Conservation (phyloP, 2,113 vertebrate genomes). For the Carassius carassius region DNA sequence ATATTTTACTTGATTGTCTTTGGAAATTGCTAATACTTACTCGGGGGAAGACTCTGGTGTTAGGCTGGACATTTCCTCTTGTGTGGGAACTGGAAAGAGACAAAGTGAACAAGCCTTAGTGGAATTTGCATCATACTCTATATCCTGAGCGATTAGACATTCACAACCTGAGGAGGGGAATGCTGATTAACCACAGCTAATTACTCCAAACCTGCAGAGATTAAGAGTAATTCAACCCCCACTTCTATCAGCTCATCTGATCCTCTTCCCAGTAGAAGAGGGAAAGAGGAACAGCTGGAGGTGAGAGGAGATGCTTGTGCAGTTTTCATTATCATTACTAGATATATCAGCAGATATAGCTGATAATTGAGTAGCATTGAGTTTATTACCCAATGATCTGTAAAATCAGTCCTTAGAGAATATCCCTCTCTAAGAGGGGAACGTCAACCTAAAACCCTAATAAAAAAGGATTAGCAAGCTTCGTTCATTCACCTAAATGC, state of each 20-base stretch:
- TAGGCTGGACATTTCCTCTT: constrained; percentile 98
- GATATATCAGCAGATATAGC: constrained; percentile 31
- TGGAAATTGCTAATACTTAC: constrained; percentile 78
- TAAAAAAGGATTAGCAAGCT: constrained; percentile 21
- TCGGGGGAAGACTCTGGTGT: constrained; percentile 98
- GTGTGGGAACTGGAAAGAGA: constrained; percentile 86
- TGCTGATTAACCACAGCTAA: constrained; percentile 49
- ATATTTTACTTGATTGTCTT: constrained; percentile 4
- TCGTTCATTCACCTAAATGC: neutral
- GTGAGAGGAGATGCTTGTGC: constrained; percentile 34
- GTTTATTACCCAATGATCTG: constrained; percentile 30
- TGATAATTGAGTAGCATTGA: constrained; percentile 32
- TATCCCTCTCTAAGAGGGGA: neutral
- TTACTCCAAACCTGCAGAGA: constrained; percentile 50
- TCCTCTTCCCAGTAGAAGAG: constrained; percentile 25
- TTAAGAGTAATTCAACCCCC: constrained; percentile 51
- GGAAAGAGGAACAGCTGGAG: constrained; percentile 27
- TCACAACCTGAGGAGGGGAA: constrained; percentile 25
- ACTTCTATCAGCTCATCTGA: constrained; percentile 35
- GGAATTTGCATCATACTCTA: constrained; percentile 11
- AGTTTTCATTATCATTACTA: constrained; percentile 40
- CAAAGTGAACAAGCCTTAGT: constrained; percentile 50
- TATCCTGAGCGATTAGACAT: constrained; percentile 19
- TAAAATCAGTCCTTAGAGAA: constrained; percentile 26
- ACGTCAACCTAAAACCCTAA: neutral